Percentiles rank a stretch among this genome's conserved stretches.
Evolutionary conservation across 2,888 invertebrate species (phyloP).

Genomic region (Trichogramma dendrolimi): DNA sequence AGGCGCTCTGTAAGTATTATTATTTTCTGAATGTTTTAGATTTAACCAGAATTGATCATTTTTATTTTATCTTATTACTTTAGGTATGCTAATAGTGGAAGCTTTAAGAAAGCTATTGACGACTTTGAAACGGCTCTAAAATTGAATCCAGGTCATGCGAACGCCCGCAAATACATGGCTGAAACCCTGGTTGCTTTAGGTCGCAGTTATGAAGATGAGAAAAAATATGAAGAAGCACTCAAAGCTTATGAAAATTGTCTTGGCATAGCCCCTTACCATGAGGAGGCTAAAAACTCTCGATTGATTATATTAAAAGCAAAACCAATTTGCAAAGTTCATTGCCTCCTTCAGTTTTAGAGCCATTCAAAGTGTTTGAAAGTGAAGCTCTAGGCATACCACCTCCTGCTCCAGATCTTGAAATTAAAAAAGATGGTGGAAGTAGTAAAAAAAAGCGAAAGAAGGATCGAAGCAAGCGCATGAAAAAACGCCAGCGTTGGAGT

Average conservation of each 20-base stretch:
- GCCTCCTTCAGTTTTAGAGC: constrained; percentile 13
- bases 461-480: constrained; percentile 50
- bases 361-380: constrained; percentile 45
- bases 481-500: constrained; percentile 51
- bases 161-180: constrained; percentile 90
- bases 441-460: constrained; percentile 52
- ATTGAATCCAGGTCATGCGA: constrained; percentile 83
- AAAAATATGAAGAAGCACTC: constrained; percentile 77
- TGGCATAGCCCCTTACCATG: constrained; percentile 78
- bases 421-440: constrained; percentile 40
- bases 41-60: neutral
- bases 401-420: constrained; percentile 39
- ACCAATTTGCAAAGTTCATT: constrained; percentile 40
- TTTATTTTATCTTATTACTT: constrained; percentile 7
- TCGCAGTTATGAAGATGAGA: constrained; percentile 82
- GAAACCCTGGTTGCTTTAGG: constrained; percentile 88
- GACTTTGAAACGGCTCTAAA: constrained; percentile 91
- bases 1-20: constrained; percentile 68
- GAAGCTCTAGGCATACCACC: constrained; percentile 32
- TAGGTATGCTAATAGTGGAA: constrained; percentile 85
- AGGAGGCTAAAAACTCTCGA: constrained; percentile 82
- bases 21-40: neutral
- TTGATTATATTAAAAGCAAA: constrained; percentile 76
- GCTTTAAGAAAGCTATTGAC: constrained; percentile 87
- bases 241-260: constrained; percentile 82